phyloP scores from a whole-genome alignment of 2,888 invertebrate genomes.

The Tipula vernalis region DNA sequence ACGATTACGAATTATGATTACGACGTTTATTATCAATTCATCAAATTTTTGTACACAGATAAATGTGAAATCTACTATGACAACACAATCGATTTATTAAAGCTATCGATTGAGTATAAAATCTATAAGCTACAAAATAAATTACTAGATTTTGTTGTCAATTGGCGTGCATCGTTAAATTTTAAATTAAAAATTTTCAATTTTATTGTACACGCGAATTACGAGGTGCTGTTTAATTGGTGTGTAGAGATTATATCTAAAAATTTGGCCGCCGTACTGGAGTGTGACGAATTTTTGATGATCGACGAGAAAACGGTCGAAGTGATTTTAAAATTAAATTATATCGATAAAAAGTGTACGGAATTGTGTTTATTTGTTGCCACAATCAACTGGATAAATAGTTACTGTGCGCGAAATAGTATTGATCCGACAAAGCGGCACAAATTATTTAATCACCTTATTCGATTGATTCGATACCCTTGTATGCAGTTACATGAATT shows the following conservation, averaged over 20 bases:
- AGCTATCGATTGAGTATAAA: neutral
- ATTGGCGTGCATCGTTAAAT: neutral
- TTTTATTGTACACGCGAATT: neutral
- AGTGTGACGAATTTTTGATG: neutral
- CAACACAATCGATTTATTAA: neutral
- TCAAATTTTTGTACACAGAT: neutral
- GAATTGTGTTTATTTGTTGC: neutral
- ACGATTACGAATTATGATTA: neutral
- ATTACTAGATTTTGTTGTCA: neutral
- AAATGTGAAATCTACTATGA: neutral
- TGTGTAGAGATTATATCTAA: neutral
- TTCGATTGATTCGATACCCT: neutral
- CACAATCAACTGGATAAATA: neutral
- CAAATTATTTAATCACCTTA: neutral
- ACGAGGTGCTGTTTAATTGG: neutral
- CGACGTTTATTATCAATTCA: neutral
- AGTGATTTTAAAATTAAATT: neutral
- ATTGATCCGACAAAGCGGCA: neutral
- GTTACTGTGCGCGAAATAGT: neutral
- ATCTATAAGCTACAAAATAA: neutral
- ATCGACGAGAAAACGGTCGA: neutral
- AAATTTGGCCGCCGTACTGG: neutral
- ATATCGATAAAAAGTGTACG: neutral
- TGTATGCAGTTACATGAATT: neutral
- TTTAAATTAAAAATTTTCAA: neutral